Conservation (phyloP, 2,113 vertebrate genomes). For the Heliornis fulica region DNA sequence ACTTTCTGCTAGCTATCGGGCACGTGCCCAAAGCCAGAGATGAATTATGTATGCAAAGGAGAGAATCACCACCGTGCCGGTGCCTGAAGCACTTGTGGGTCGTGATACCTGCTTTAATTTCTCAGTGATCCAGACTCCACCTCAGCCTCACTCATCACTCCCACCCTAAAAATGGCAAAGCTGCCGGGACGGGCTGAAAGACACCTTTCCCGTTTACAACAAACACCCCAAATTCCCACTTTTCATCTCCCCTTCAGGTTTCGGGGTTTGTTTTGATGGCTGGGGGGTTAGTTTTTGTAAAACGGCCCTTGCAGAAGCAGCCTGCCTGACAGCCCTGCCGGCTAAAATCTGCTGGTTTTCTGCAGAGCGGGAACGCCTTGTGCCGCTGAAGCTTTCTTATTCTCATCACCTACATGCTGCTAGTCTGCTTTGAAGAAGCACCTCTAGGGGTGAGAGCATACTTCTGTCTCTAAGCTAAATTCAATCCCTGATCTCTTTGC, state of each 20-base stretch:
- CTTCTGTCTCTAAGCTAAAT: conserved; percentile 51
- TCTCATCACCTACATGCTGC: conserved; percentile 46
- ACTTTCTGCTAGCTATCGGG: not conserved
- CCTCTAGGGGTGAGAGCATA: conserved; percentile 31
- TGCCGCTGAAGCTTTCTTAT: conserved; percentile 16
- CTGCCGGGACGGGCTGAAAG: not conserved
- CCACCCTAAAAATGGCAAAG: not conserved
- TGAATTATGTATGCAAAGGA: not conserved
- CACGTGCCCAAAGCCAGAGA: not conserved
- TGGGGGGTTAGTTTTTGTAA: not conserved
- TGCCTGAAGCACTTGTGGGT: not conserved
- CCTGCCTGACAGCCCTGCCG: conserved; percentile 31
- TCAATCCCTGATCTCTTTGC: conserved; percentile 43
- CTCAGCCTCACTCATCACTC: not conserved
- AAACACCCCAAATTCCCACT: not conserved
- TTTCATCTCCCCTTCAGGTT: not conserved
- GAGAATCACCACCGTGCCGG: not conserved
- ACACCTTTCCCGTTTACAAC: not conserved
- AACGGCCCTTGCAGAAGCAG: not conserved
- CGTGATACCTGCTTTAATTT: not conserved
- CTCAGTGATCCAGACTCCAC: not conserved
- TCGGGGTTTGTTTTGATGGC: not conserved
- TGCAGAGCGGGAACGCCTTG: not conserved
- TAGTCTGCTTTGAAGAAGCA: conserved; percentile 38
- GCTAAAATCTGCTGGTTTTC: conserved; percentile 52